These are phyloP conservation scores for Meteorus cinctellus DNA, from an alignment of 2,888 invertebrate genomes.

Conservation along the genomic window DNA sequence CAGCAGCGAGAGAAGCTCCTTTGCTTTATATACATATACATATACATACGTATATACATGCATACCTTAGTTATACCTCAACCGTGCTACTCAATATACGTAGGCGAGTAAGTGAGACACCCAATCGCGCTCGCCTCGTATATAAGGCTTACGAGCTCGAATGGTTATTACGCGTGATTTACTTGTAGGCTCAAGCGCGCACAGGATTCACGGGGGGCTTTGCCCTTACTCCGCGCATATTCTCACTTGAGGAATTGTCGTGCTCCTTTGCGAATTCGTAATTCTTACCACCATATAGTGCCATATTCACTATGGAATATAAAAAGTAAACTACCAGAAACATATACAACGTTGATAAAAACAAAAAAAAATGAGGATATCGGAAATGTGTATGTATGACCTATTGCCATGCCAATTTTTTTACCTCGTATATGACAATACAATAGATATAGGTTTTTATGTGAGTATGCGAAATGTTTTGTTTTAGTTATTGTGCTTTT, in stretches of 20 bases:
- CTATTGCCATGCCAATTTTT: neutral
- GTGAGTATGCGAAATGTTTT: slow-evolving; percentile 5
- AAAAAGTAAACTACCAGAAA: neutral
- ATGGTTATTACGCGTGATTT: slow-evolving; percentile 62
- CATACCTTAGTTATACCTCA: slow-evolving; percentile 18
- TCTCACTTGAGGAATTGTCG: slow-evolving; percentile 41
- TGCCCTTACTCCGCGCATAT: slow-evolving; percentile 19
- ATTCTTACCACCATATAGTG: slow-evolving; percentile 25
- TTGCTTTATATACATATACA: neutral
- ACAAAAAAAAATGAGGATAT: neutral
- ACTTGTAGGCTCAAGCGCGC: slow-evolving; percentile 52
- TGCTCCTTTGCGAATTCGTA: slow-evolving; percentile 41
- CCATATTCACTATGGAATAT: slow-evolving; percentile 37
- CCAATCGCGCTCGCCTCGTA: slow-evolving; percentile 55
- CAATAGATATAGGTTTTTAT: neutral
- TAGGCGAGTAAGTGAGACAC: slow-evolving; percentile 44
- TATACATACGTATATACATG: slow-evolving; percentile 38
- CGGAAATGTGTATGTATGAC: neutral
- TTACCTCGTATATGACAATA: neutral
- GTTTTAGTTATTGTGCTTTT: neutral
- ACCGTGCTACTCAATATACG: slow-evolving; percentile 41
- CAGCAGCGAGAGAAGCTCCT: slow-evolving; percentile 15
- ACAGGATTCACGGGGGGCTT: slow-evolving; percentile 40
- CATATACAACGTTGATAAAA: neutral
- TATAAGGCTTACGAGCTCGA: slow-evolving; percentile 59